These are phyloP conservation scores for Perognathus longimembris DNA, from an alignment of 2,113 vertebrate species.

Conservation along the genomic window DNA sequence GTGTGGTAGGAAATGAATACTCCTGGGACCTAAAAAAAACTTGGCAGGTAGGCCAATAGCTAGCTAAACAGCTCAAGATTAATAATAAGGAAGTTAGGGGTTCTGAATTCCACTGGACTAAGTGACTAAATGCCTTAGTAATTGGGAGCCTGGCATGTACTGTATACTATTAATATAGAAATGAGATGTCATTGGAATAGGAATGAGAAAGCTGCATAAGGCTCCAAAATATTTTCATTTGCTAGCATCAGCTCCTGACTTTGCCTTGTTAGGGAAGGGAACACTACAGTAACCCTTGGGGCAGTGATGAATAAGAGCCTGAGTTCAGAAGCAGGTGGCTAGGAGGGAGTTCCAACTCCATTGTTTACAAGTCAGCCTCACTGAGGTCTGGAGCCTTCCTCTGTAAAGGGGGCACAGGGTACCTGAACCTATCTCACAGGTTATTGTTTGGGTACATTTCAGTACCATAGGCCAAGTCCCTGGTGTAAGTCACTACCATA, in stretches of 20 bases:
- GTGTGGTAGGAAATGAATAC: background rate
- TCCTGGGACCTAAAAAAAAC: background rate
- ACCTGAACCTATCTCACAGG: background rate
- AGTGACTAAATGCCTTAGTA: background rate
- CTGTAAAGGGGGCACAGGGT: background rate
- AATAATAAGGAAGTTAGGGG: background rate
- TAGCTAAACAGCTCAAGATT: background rate
- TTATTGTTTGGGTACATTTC: background rate
- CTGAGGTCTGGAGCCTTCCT: background rate
- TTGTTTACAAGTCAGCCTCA: background rate
- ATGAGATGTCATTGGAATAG: background rate
- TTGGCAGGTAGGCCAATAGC: background rate
- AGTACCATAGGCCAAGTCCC: background rate
- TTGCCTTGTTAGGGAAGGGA: background rate
- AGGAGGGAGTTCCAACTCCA: background rate
- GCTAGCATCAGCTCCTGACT: background rate
- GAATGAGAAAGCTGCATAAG: background rate
- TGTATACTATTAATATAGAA: background rate
- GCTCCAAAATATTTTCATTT: background rate
- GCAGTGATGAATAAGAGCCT: background rate
- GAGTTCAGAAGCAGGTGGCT: background rate
- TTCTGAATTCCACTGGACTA: background rate
- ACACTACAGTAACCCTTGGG: background rate
- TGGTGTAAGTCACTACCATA: background rate
- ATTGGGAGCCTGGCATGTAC: background rate